Evolutionary conservation across 2,888 invertebrate species (phyloP), one percentile per base, ranked within the genome.

Genomic region (Pseudolycoriella hygida): DNA sequence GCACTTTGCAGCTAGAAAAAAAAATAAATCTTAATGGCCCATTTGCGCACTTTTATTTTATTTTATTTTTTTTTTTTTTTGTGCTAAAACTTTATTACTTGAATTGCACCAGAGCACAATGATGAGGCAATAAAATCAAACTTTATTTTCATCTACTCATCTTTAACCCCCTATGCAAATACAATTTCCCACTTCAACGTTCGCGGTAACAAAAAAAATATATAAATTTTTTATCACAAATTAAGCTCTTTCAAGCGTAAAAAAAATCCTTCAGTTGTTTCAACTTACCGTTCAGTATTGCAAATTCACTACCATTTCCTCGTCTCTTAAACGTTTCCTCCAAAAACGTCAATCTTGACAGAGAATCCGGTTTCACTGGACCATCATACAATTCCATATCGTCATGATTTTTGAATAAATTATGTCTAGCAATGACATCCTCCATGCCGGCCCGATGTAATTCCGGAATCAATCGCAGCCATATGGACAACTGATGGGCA

Each of bases 401-500:
- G 60, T 87, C 83, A 66, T 89, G 84, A 67, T 88, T 83, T 52
- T 82, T 76, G 66, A 93, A 87, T 52, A 90, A 74, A 66, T 93
- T 92, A 67, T 90, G 88, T 41, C 83, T 71, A 1, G 83, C 80
- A 39, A 84, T 82, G 8, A 85, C 86, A 62, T 87, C 87, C 57
- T 86, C 87, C 85, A 87, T 87, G 3, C 87, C 87, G 1, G 85
- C 81, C 45, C 86, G 71, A 60, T 88, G 87, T 0, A 88, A 71
- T 61, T 93, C 92, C 0, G 94, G 94, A 41, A 96, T 85, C 6
- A 94, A 73, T 5, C 93, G 81, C 8, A 93, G 67, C 96, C 96
- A 96, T 40, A 94, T 87, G 41, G 93, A 92, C 43, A 94, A 72
- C 60, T 93, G 90, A 65, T 93, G 92, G 2, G 93, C 90, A 42